phyloP scores from a whole-genome alignment of 2,113 vertebrate species.

The Phocoena phocoena region DNA sequence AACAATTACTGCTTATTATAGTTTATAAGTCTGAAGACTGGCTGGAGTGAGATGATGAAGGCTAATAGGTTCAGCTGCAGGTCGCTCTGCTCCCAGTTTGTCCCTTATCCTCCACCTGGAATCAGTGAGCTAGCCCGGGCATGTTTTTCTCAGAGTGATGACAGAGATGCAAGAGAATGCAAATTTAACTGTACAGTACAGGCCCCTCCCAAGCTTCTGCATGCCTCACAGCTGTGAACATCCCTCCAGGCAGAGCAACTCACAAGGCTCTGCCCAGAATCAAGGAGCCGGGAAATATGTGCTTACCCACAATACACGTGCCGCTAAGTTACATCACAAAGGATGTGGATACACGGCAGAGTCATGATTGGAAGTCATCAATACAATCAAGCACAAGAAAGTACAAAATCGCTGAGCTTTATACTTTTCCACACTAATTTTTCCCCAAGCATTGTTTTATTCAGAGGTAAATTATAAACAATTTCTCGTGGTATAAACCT shows the following conservation, averaged over 20 bases:
- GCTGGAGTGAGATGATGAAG: neutral
- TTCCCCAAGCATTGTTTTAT: neutral
- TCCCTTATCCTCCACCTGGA: neutral
- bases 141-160: neutral
- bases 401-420: neutral
- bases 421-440: neutral
- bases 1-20: neutral
- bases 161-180: neutral
- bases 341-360: neutral
- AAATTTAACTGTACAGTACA: neutral
- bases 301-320: neutral
- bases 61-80: neutral
- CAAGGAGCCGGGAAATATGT: neutral
- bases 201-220: neutral
- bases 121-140: neutral
- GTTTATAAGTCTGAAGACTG: neutral
- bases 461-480: conserved; percentile 16
- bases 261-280: neutral
- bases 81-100: neutral
- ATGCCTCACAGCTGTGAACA: neutral
- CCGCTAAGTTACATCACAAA: neutral
- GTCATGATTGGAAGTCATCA: neutral
- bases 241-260: neutral
- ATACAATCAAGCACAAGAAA: neutral
- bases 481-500: neutral